phyloP scores from a whole-genome alignment of 2,797 vertebrate genomes.

The Epinephelus coioides region DNA sequence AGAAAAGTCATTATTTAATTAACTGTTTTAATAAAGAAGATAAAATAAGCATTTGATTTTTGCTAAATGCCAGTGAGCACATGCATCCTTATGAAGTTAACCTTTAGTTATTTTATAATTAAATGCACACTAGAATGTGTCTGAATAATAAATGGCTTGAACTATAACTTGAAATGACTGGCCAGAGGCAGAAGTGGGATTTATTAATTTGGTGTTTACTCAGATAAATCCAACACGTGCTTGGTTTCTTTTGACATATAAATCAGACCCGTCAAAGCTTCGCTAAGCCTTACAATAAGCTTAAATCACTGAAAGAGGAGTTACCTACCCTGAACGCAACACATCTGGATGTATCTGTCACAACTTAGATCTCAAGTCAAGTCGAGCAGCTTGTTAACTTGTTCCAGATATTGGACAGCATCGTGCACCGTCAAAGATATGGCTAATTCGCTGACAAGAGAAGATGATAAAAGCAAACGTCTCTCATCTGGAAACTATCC shows the following conservation, averaged over 20 bases:
- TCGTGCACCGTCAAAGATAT: slow-evolving; percentile 56
- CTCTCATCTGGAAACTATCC: slow-evolving; percentile 78
- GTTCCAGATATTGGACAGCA: slow-evolving; percentile 53
- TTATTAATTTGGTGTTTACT: slow-evolving; percentile 13
- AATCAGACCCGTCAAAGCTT: slow-evolving; percentile 26
- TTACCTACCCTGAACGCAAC: slow-evolving; percentile 37
- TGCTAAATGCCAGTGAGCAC: slow-evolving; percentile 63
- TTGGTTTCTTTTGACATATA: neutral
- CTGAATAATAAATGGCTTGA: slow-evolving; percentile 47
- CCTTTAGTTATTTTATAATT: slow-evolving; percentile 47
- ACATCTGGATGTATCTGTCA: slow-evolving; percentile 69
- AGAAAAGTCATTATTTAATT: slow-evolving; percentile 72
- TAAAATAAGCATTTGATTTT: slow-evolving; percentile 54
- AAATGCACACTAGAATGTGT: slow-evolving; percentile 40
- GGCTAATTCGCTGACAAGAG: slow-evolving; percentile 59
- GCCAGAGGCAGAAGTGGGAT: neutral
- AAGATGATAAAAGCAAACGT: slow-evolving; percentile 69
- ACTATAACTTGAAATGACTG: slow-evolving; percentile 33
- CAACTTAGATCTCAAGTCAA: slow-evolving; percentile 57
- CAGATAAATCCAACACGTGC: neutral
- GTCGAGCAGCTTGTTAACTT: slow-evolving; percentile 60
- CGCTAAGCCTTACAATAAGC: slow-evolving; percentile 36
- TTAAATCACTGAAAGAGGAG: slow-evolving; percentile 21
- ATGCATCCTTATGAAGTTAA: slow-evolving; percentile 58
- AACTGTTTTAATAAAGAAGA: slow-evolving; percentile 71